Conservation (phyloP, 2,797 vertebrate species). For the Nannoperca obscura region DNA sequence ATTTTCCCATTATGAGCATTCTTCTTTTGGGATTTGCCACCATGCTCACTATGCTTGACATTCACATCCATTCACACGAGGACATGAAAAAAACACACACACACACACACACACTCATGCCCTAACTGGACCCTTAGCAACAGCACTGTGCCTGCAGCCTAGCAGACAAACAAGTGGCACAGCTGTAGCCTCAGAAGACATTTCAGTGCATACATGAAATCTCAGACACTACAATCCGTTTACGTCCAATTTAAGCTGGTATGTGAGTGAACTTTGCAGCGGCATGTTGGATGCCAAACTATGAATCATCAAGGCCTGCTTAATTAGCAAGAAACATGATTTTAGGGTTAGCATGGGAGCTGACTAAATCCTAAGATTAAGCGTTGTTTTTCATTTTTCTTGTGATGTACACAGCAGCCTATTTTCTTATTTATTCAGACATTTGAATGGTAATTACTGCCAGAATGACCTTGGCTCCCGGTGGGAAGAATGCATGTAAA, state of each 20-base stretch:
- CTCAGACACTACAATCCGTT: conserved; percentile 57
- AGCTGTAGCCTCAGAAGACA: conserved; percentile 51
- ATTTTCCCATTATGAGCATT: conserved; percentile 79
- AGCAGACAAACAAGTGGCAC: conserved; percentile 63
- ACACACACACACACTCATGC: conserved; percentile 17
- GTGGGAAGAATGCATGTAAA: conserved; percentile 34
- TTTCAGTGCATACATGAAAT: conserved; percentile 55
- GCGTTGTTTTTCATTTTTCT: conserved; percentile 44
- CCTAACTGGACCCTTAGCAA: conserved; percentile 71
- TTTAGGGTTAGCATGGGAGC: conserved; percentile 60
- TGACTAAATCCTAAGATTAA: conserved; percentile 52
- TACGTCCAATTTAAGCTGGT: conserved; percentile 79
- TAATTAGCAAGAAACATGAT: conserved; percentile 77
- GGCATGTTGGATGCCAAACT: conserved; percentile 67
- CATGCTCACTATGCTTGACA: conserved; percentile 70
- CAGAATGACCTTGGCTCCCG: conserved; percentile 58
- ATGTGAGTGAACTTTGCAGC: conserved; percentile 70
- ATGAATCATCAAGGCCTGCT: conserved; percentile 68
- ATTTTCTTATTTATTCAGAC: conserved; percentile 64
- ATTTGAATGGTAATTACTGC: conserved; percentile 65
- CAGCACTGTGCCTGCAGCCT: conserved; percentile 42
- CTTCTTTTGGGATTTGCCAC: conserved; percentile 74
- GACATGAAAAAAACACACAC: conserved; percentile 27
- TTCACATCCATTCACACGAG: conserved; percentile 67
- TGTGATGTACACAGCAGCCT: conserved; percentile 24